Evolutionary conservation across 2,113 vertebrate species (phyloP), one percentile per base, ranked within the genome.

Genomic region (Pyxicephalus adspersus): DNA sequence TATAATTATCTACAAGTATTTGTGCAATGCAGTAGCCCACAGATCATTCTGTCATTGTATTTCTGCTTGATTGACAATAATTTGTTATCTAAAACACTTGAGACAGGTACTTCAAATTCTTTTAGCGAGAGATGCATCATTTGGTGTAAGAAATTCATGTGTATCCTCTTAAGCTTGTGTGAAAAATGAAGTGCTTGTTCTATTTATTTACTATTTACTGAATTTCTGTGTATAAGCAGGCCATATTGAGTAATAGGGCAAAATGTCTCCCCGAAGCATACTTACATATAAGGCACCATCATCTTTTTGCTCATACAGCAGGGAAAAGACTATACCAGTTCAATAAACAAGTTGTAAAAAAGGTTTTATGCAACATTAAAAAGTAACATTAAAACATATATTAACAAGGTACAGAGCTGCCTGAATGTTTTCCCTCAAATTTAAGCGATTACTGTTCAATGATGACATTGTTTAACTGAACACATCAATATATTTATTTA

Each of bases 241-340:
- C 91, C 92, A 90, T 94, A 92, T 93, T 92, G 92, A 91, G 91
- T 90, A 89, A 93, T 92, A 94, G 94, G 90, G 94, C 90, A 91
- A 92, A 94, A 91, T 93, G 90, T 85, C 86, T 98, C 97, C 95
- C 96, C 89, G 92, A 95, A 92, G 96, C 84, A 87, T 91, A 94
- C 92, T 98, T 96, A 95, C 88, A 92, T 80, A 92, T 97, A 96
- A 98, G 96, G 95, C 94, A 95, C 95, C 92, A 96, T 99, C 96
- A 97, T 97, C 95, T 97, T 98, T 96, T 91, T 97, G 96, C 95
- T 96, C 95, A 94, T 95, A 93, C 94, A 93, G 96, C 95, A 95
- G 94, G 95, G 97, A 97, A 93, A 94, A 92, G 95, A 96, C 96
- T 94, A 93, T 92, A 93, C 92, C 89, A 93, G 94, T 93, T 96